phyloP scores from a whole-genome alignment of 1,140 invertebrate genomes.

The Drosophila auraria region DNA sequence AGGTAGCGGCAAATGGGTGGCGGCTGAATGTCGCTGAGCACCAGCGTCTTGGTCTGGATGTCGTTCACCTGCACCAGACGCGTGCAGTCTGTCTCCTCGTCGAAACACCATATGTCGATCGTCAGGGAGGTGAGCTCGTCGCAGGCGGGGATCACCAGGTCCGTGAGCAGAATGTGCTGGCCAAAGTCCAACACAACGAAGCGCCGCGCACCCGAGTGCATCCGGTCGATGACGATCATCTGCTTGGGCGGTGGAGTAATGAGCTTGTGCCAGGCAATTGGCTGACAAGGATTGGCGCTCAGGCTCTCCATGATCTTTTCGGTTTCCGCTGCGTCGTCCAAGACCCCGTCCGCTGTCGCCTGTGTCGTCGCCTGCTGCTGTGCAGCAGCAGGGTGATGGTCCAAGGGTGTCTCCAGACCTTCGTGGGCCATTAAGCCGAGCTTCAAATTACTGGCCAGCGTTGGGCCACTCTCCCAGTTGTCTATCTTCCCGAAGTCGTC shows the following conservation, averaged over 20 bases:
- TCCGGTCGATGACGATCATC: slow-evolving; percentile 95
- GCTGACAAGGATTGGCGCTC: slow-evolving; percentile 65
- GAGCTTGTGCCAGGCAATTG: slow-evolving; percentile 91
- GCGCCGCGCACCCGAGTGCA: slow-evolving; percentile 94
- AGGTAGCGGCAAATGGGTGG: slow-evolving; percentile 94
- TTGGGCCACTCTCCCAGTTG: slow-evolving; percentile 50
- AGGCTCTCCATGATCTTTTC: slow-evolving; percentile 61
- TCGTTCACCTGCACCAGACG: slow-evolving; percentile 94
- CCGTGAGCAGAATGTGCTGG: slow-evolving; percentile 93
- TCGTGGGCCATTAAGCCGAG: not conserved
- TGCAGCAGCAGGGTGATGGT: not conserved
- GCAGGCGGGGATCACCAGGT: slow-evolving; percentile 94
- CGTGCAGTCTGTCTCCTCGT: slow-evolving; percentile 93
- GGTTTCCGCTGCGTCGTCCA: slow-evolving; percentile 56
- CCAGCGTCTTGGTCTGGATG: slow-evolving; percentile 92
- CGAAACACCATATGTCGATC: slow-evolving; percentile 95
- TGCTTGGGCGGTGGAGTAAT: slow-evolving; percentile 92
- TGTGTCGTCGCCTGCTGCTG: not conserved
- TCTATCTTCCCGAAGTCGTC: slow-evolving; percentile 45
- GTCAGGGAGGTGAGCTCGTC: slow-evolving; percentile 93
- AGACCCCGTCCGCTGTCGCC: not conserved
- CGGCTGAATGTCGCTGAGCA: slow-evolving; percentile 95
- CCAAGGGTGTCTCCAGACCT: not conserved
- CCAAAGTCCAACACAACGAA: slow-evolving; percentile 97
- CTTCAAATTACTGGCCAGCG: slow-evolving; percentile 6